A percentile compares a stretch with the other conserved stretches of the same genome.
These are phyloP conservation scores for Lacerta agilis DNA, from an alignment of 2,797 vertebrate genomes.

Conservation along the genomic window DNA sequence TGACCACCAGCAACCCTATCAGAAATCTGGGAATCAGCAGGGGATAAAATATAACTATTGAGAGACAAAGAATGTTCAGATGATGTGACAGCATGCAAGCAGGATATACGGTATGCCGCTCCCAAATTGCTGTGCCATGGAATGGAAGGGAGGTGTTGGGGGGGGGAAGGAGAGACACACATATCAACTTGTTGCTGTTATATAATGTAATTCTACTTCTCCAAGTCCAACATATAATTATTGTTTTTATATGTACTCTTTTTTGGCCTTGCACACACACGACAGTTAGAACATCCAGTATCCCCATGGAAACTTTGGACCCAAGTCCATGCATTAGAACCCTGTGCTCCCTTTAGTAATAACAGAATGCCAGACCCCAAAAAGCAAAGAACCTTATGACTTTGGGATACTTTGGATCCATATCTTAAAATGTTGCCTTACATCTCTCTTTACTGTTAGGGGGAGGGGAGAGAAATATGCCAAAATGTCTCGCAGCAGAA, in stretches of 20 bases:
- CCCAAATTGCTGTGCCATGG: background rate
- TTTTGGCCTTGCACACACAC: background rate
- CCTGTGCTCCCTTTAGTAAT: background rate
- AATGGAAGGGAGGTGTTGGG: background rate
- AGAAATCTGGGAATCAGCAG: conserved; percentile 64
- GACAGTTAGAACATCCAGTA: background rate
- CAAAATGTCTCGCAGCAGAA: background rate
- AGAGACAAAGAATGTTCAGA: conserved; percentile 51
- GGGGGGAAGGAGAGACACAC: background rate
- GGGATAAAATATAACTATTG: conserved; percentile 64
- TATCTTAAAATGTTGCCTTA: conserved; percentile 15
- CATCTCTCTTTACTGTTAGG: background rate
- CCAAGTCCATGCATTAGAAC: background rate
- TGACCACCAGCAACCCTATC: conserved; percentile 67
- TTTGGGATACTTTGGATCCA: conserved; percentile 32
- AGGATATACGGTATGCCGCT: conserved; percentile 18
- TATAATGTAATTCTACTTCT: conserved; percentile 1
- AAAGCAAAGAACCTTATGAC: background rate
- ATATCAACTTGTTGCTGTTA: rapidly evolving
- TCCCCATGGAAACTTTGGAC: background rate
- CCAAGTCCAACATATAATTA: background rate
- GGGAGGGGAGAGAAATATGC: conserved; percentile 8
- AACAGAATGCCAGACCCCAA: conserved; percentile 13
- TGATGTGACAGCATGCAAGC: conserved; percentile 10
- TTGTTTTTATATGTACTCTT: conserved; percentile 10